Conservation (phyloP, 2,113 vertebrate genomes). For the Genyomyrus donnyi region DNA sequence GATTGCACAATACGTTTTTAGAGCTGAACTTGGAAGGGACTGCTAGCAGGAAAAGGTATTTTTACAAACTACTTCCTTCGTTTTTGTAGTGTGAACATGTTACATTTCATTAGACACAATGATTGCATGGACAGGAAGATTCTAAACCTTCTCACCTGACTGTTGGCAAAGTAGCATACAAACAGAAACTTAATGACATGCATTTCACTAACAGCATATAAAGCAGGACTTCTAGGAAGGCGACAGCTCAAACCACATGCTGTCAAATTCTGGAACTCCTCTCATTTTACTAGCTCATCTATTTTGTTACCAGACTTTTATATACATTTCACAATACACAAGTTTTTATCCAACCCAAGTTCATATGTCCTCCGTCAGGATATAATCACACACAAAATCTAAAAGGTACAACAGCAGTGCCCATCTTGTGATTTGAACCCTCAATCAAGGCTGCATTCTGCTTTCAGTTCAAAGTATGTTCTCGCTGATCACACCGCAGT, state of each 20-base stretch:
- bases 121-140: not conserved
- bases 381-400: not conserved
- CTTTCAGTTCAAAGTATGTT: not conserved
- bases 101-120: not conserved
- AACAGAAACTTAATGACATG: not conserved
- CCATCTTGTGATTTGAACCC: not conserved
- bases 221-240: not conserved
- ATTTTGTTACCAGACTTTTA: not conserved
- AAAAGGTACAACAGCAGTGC: not conserved
- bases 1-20: not conserved
- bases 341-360: not conserved
- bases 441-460: not conserved
- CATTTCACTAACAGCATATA: not conserved
- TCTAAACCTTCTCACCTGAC: not conserved
- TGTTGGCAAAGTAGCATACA: not conserved
- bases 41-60: not conserved
- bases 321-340: not conserved
- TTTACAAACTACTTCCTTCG: not conserved
- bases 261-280: not conserved
- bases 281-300: not conserved
- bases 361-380: not conserved
- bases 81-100: not conserved
- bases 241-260: not conserved
- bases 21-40: not conserved
- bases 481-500: not conserved